These are phyloP conservation scores for Dromaius novaehollandiae DNA, from an alignment of 2,113 vertebrate genomes.

Conservation along the genomic window DNA sequence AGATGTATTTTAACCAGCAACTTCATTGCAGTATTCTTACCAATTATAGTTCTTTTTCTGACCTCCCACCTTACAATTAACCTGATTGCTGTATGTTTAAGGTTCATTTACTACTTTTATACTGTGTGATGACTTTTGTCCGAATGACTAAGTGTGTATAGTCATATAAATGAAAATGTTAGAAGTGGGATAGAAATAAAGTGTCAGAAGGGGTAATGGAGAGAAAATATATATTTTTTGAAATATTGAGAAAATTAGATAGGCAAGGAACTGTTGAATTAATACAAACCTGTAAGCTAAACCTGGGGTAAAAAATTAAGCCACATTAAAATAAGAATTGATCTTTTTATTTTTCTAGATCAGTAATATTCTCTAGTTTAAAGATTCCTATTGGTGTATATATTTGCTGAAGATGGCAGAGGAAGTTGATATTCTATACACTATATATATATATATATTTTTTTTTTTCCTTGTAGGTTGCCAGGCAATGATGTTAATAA, in stretches of 20 bases:
- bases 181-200: background rate
- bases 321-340: background rate
- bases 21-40: background rate
- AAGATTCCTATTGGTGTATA: background rate
- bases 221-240: background rate
- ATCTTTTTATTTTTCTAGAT: background rate
- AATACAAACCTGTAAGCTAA: background rate
- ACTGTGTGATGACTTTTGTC: background rate
- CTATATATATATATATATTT: too few relatives aligned
- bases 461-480: background rate
- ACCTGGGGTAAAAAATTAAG: background rate
- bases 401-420: background rate
- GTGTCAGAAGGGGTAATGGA: background rate
- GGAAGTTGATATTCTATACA: rapidly evolving
- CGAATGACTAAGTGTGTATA: background rate
- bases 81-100: background rate
- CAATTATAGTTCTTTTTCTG: background rate
- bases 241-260: background rate
- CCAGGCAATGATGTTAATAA: background rate
- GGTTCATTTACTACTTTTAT: background rate
- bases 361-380: background rate
- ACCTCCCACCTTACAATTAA: background rate
- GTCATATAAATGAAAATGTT: background rate
- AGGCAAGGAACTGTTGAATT: background rate
- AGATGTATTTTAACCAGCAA: background rate